phyloP scores from a whole-genome alignment of 2,113 vertebrate species.

The Aleadryas rufinucha region DNA sequence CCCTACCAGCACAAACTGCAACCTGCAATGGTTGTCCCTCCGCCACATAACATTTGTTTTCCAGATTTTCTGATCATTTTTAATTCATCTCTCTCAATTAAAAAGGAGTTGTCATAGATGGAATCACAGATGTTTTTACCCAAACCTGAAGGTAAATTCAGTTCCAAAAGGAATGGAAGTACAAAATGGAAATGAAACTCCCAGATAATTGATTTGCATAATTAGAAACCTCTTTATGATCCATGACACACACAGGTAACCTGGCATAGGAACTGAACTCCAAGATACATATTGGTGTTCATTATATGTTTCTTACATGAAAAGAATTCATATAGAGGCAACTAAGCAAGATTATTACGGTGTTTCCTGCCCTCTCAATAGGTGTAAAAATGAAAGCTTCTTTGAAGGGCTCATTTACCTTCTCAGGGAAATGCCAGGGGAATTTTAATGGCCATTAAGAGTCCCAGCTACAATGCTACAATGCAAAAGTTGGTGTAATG shows the following conservation, averaged over 20 bases:
- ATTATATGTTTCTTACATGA: neutral
- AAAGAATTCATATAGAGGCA: neutral
- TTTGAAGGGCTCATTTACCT: constrained; percentile 31
- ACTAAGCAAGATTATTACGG: neutral
- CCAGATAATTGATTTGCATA: neutral
- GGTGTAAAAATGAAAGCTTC: constrained; percentile 30
- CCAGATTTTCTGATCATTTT: neutral
- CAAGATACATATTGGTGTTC: neutral
- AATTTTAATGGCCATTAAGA: constrained; percentile 66
- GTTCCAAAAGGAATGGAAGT: neutral
- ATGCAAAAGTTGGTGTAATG: constrained; percentile 59
- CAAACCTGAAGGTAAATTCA: neutral
- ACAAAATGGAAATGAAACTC: neutral
- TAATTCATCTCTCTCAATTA: neutral
- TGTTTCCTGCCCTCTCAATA: neutral
- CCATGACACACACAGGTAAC: neutral
- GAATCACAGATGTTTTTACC: neutral
- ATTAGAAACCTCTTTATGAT: neutral
- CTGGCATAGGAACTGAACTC: neutral
- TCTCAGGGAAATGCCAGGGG: constrained; percentile 4
- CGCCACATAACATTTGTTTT: neutral
- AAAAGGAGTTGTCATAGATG: neutral
- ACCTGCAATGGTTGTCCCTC: neutral
- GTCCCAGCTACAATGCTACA: constrained; percentile 15
- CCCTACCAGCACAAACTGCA: neutral